A percentile compares a stretch with the other conserved stretches of the same genome.
phyloP scores from a whole-genome alignment of 2,888 invertebrate species.

The Parelbella ahira region DNA sequence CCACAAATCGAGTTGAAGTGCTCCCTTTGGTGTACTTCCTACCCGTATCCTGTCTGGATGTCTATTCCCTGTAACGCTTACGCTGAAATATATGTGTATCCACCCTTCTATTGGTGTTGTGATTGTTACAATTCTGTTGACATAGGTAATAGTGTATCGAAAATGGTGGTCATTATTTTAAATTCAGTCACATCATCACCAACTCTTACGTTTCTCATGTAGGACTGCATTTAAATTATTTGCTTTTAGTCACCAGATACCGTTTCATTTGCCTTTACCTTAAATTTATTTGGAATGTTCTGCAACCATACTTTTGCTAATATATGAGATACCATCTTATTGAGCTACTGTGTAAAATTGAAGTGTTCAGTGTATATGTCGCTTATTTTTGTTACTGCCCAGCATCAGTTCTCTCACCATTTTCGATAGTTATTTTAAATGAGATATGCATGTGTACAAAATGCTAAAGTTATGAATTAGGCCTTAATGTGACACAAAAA shows the following conservation, averaged over 20 bases:
- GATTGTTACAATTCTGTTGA: slow-evolving; percentile 44
- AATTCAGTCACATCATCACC: slow-evolving; percentile 39
- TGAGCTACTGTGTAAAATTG: slow-evolving; percentile 55
- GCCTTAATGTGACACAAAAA: too few relatives aligned
- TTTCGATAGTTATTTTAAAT: slow-evolving; percentile 44
- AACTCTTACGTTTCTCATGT: slow-evolving; percentile 37
- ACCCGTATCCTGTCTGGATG: slow-evolving; percentile 40
- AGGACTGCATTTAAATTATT: slow-evolving; percentile 43
- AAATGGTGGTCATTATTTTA: slow-evolving; percentile 56
- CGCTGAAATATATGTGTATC: slow-evolving; percentile 54
- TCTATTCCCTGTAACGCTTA: slow-evolving; percentile 57
- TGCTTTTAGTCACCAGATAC: slow-evolving; percentile 39
- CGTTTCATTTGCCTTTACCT: slow-evolving; percentile 38
- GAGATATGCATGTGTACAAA: slow-evolving; percentile 30
- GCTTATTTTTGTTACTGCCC: slow-evolving; percentile 49
- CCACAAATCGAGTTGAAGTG: slow-evolving; percentile 34
- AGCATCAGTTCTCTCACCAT: slow-evolving; percentile 64
- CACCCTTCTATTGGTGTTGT: slow-evolving; percentile 60
- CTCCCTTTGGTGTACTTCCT: slow-evolving; percentile 30
- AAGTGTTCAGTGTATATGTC: slow-evolving; percentile 53
- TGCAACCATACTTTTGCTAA: slow-evolving; percentile 30
- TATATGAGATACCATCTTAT: slow-evolving; percentile 48
- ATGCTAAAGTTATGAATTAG: too few relatives aligned
- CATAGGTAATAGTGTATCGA: slow-evolving; percentile 54
- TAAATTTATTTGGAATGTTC: slow-evolving; percentile 38